Evolutionary conservation across 2,888 invertebrate genomes (phyloP).

Genomic region (Aleiodes alternator): DNA sequence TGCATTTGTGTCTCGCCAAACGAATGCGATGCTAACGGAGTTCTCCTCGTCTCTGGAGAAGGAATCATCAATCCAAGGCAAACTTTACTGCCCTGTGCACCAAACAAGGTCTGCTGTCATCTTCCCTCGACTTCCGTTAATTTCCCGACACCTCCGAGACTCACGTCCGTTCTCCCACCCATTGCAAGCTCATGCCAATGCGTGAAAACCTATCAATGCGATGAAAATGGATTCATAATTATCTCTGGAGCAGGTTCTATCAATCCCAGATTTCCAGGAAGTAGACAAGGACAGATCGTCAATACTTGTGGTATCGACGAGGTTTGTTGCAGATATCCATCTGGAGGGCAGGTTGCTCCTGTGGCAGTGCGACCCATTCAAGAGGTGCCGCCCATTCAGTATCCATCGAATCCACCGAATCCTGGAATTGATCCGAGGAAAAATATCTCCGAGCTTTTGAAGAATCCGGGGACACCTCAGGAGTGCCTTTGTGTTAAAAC

Average conservation of each 20-base stretch:
- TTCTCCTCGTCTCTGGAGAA: constrained; percentile 60
- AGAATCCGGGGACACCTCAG: constrained; percentile 62
- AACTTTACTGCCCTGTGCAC: constrained; percentile 55
- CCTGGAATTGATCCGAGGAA: constrained; percentile 27
- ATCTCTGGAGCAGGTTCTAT: constrained; percentile 58
- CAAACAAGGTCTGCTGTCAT: constrained; percentile 64
- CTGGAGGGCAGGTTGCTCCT: constrained; percentile 78
- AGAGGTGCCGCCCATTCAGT: background rate
- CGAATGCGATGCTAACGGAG: constrained; percentile 62
- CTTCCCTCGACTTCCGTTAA: constrained; percentile 44
- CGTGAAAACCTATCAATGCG: constrained; percentile 55
- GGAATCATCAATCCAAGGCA: constrained; percentile 63
- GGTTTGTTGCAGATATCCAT: constrained; percentile 80
- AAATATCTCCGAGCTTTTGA: constrained; percentile 59
- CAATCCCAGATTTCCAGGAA: constrained; percentile 63
- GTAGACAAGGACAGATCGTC: constrained; percentile 54
- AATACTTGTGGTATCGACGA: constrained; percentile 51
- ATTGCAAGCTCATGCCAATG: constrained; percentile 28
- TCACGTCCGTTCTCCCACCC: constrained; percentile 43
- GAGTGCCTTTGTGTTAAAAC: constrained; percentile 67
- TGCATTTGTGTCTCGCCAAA: constrained; percentile 64
- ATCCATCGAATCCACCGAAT: background rate
- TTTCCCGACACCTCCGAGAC: constrained; percentile 40
- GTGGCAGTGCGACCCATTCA: background rate
- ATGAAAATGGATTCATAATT: constrained; percentile 53